These are phyloP conservation scores for Drosophila imparisetae DNA, from an alignment of 2,888 invertebrate species.

Conservation along the genomic window DNA sequence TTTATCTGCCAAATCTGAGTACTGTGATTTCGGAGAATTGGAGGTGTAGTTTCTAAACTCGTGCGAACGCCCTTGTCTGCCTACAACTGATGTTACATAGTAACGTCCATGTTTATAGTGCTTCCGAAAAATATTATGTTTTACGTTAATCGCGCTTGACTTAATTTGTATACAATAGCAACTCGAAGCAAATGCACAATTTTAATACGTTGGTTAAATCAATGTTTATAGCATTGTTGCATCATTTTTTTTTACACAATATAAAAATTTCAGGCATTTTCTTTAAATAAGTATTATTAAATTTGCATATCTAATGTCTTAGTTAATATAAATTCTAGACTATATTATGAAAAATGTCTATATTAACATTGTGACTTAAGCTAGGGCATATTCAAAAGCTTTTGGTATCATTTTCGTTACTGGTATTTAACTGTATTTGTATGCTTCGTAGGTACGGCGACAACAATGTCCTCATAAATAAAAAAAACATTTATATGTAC, in stretches of 20 bases:
- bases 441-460: constrained; percentile 78
- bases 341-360: constrained; percentile 56
- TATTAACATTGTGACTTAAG: constrained; percentile 56
- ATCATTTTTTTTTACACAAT: constrained; percentile 48
- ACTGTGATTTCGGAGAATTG: neutral
- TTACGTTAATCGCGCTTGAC: constrained; percentile 38
- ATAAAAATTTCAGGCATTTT: constrained; percentile 53
- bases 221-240: constrained; percentile 57
- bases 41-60: neutral
- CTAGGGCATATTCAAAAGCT: constrained; percentile 48
- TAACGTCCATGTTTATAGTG: neutral
- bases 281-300: constrained; percentile 33
- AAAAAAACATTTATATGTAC: constrained; percentile 32
- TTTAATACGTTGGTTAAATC: constrained; percentile 30
- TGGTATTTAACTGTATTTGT: constrained; percentile 24
- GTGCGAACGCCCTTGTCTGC: neutral
- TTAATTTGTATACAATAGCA: constrained; percentile 50
- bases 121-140: constrained; percentile 5
- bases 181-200: constrained; percentile 22
- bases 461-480: constrained; percentile 70
- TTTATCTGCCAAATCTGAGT: neutral
- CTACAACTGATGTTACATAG: neutral
- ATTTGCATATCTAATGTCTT: constrained; percentile 61
- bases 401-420: constrained; percentile 17
- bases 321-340: constrained; percentile 58